These are phyloP conservation scores for Drosophila burlai DNA, from an alignment of 1,140 invertebrate genomes.

Conservation along the genomic window DNA sequence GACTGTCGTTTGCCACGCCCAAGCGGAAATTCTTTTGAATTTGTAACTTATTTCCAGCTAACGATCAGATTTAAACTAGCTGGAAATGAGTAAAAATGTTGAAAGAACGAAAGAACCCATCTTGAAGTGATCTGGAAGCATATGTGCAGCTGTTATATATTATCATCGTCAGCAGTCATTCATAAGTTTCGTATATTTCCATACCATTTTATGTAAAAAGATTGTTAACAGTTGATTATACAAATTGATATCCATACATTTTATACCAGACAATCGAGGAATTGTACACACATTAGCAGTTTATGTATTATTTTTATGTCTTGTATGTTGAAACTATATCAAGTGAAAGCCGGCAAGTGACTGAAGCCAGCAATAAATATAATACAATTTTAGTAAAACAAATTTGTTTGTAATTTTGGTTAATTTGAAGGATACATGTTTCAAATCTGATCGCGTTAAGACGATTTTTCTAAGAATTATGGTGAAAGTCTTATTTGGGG, in stretches of 20 bases:
- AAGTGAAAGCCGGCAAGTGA: no score
- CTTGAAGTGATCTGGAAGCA: background rate
- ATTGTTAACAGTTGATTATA: background rate
- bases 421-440: no score
- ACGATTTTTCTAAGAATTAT: no score
- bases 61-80: background rate
- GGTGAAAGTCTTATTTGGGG: no score
- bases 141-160: background rate
- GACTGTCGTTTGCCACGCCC: constrained; percentile 52
- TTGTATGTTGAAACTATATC: no score
- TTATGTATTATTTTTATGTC: no score
- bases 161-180: background rate
- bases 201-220: background rate
- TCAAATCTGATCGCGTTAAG: no score
- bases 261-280: background rate
- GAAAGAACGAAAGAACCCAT: background rate
- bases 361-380: background rate
- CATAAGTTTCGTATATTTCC: background rate
- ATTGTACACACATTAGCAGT: background rate
- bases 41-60: background rate
- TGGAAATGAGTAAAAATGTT: background rate
- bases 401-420: no score
- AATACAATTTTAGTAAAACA: background rate
- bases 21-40: constrained; percentile 71
- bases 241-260: background rate